phyloP scores from a whole-genome alignment of 1,140 invertebrate genomes.

The Drosophila yakuba region DNA sequence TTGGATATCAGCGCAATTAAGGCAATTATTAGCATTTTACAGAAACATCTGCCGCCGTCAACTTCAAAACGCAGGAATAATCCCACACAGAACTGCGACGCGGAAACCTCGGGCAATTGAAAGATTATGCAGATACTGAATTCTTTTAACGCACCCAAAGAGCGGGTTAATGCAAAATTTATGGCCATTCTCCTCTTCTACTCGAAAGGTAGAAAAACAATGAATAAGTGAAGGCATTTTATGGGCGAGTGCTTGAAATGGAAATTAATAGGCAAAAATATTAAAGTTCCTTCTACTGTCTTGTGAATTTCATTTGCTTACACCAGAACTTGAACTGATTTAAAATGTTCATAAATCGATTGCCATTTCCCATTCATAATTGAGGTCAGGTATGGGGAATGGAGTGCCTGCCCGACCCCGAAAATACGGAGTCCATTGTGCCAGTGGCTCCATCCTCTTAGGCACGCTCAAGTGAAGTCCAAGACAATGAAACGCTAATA shows the following conservation, averaged over 20 bases:
- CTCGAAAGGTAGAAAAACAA: background rate
- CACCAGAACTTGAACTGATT: slow-evolving; percentile 2
- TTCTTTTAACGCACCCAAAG: slow-evolving; percentile 29
- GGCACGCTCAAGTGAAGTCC: slow-evolving; percentile 35
- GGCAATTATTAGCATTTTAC: slow-evolving; percentile 59
- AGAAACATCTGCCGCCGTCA: slow-evolving; percentile 53
- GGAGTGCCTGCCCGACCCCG: background rate
- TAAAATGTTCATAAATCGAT: background rate
- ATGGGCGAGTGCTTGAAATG: no score
- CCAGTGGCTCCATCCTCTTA: slow-evolving; percentile 44
- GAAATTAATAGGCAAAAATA: no score
- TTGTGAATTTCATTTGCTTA: background rate
- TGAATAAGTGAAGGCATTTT: no score
- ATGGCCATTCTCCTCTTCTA: slow-evolving; percentile 6
- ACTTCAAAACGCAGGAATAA: slow-evolving; percentile 25
- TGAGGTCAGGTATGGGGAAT: background rate
- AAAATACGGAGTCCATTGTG: slow-evolving; percentile 1
- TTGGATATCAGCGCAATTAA: slow-evolving; percentile 65
- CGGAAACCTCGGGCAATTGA: slow-evolving; percentile 22
- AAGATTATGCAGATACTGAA: slow-evolving; percentile 40
- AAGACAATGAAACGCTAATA: slow-evolving; percentile 59
- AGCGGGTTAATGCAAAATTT: slow-evolving; percentile 37
- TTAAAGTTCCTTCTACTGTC: no score
- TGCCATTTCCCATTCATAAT: slow-evolving; percentile 21
- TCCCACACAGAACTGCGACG: slow-evolving; percentile 17